A percentile compares a stretch with the other conserved stretches of the same genome.
phyloP scores from a whole-genome alignment of 2,113 vertebrate genomes.

The Glareola pratincola region DNA sequence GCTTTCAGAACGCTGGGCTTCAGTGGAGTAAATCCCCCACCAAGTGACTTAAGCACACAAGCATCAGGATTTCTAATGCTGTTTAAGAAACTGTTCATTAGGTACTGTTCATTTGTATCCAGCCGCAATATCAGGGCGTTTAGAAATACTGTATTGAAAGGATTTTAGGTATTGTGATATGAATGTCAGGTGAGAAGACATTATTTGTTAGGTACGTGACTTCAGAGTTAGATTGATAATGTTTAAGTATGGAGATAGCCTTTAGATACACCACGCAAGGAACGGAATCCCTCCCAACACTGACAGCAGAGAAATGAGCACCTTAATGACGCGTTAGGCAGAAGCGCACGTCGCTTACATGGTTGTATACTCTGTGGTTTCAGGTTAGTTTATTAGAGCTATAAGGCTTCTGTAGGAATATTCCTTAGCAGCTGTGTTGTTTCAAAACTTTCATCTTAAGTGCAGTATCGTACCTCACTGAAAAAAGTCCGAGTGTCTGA shows the following conservation, averaged over 20 bases:
- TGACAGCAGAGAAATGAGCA: background rate
- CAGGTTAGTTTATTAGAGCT: background rate
- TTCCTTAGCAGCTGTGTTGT: background rate
- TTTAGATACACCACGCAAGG: background rate
- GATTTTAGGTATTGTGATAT: background rate
- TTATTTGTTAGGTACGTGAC: background rate
- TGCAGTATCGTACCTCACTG: background rate
- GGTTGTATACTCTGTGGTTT: background rate
- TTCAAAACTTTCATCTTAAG: background rate
- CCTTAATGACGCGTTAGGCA: background rate
- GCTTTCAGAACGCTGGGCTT: background rate
- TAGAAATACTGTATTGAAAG: background rate
- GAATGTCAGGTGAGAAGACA: background rate
- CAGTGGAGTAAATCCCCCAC: background rate
- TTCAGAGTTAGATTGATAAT: background rate
- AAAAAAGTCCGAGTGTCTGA: background rate
- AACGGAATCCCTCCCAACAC: background rate
- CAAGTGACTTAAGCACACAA: background rate
- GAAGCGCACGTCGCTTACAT: background rate
- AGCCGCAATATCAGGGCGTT: background rate
- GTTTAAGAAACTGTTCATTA: background rate
- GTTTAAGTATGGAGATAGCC: background rate
- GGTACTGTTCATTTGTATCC: background rate
- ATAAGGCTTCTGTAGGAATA: background rate
- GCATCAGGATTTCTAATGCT: background rate